phyloP scores from a whole-genome alignment of 1,140 invertebrate species.

The Oryzaephilus surinamensis region DNA sequence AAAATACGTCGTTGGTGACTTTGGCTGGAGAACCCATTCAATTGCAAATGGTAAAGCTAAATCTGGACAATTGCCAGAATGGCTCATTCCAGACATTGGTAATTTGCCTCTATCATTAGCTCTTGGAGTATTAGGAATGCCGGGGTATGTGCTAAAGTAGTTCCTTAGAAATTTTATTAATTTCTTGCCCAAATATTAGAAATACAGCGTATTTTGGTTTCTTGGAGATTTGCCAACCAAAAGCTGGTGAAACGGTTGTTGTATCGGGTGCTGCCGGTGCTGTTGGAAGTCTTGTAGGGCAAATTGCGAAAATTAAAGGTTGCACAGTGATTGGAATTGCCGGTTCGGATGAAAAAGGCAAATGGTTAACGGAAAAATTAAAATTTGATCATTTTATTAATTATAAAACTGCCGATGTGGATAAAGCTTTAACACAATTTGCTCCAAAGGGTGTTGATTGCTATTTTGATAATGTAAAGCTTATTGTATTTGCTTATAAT shows the following conservation, averaged over 20 bases:
- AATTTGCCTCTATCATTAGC: conserved; percentile 39
- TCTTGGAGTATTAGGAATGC: conserved; percentile 44
- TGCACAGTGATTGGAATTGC: conserved; percentile 60
- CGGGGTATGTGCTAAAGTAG: conserved; percentile 36
- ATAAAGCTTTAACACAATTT: conserved; percentile 42
- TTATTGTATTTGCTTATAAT: neutral
- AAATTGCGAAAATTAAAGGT: conserved; percentile 61
- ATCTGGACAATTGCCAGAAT: neutral
- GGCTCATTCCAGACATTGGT: conserved; percentile 12
- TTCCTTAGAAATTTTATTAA: neutral
- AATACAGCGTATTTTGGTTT: conserved; percentile 58
- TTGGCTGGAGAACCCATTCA: conserved; percentile 47
- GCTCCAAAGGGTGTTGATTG: conserved; percentile 58
- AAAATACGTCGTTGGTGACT: conserved; percentile 39
- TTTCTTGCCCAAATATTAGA: conserved; percentile 36
- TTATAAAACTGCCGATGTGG: conserved; percentile 51
- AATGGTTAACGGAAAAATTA: conserved; percentile 51
- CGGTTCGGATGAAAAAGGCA: conserved; percentile 55
- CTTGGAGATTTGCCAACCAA: conserved; percentile 48
- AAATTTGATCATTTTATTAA: conserved; percentile 57
- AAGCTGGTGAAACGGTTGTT: conserved; percentile 58
- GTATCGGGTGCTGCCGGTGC: conserved; percentile 54
- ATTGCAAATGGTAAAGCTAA: conserved; percentile 25
- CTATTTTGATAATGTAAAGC: conserved; percentile 61
- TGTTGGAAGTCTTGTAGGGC: conserved; percentile 58